Evolutionary conservation across 2,888 invertebrate species (phyloP), one percentile per base, ranked within the genome.

Genomic region (Cepaea hortensis): DNA sequence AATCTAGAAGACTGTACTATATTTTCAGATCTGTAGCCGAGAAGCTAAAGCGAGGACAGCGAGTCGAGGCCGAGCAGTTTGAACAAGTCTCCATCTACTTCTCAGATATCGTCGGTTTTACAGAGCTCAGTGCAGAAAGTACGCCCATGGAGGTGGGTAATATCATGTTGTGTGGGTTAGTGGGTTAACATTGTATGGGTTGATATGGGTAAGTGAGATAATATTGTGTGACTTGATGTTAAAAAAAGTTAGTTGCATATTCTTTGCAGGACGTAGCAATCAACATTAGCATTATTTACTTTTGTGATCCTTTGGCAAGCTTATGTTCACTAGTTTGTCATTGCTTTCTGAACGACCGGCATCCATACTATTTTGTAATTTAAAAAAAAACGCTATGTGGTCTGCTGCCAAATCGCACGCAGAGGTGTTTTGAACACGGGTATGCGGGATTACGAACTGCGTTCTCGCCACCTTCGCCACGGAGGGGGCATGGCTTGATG

Each of bases 51-150:
- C 96, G 96, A 89, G 98, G 98, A 0, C 96, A 97, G 90, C 96
- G 97, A 93, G 98, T 98, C 4, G 96, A 97, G 94, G 98, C 98
- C 0, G 98, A 98, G 94, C 96, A 96, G 93, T 98, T 97, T 94
- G 97, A 98, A 93, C 96, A 96, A 90, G 97, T 98, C 83, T 98
- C 98, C 5, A 98, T 98, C 91, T 98, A 98, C 95, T 98, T 98
- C 95, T 98, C 98, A 93, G 98, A 98, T 93, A 98, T 93, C 68
- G 93, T 93, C 5, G 93, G 93, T 62, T 93, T 93, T 86, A 93
- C 93, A 0, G 90, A 92, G 3, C 88, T 93, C 65, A 92, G 93
- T 3, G 93, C 93, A 0, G 91, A 90, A 65, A 92, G 93, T 80
- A 93, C 93, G 0, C 93, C 93, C 9, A 91, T 93, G 91, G 90